phyloP scores from a whole-genome alignment of 1,140 invertebrate genomes.

The Drosophila cardini region DNA sequence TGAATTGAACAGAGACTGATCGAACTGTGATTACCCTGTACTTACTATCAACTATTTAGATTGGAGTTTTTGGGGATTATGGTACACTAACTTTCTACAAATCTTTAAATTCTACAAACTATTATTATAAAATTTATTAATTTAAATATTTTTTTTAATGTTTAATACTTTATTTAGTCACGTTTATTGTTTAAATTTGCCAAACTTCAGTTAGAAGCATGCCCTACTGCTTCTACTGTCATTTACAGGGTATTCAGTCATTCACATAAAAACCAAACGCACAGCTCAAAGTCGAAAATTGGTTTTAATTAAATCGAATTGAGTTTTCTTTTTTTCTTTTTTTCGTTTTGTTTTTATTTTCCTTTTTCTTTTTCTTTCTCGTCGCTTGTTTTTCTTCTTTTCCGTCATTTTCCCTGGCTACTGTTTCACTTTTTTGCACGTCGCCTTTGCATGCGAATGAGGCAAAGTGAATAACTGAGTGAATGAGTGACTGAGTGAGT shows the following conservation, averaged over 20 bases:
- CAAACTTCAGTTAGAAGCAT: too few species aligned
- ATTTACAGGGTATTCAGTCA: slow-evolving; percentile 18
- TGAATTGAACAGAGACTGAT: not conserved
- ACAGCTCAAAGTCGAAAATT: slow-evolving; percentile 74
- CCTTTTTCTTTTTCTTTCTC: slow-evolving; percentile 7
- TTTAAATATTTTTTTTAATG: too few species aligned
- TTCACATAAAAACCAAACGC: slow-evolving; percentile 22
- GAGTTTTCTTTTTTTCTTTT: slow-evolving; percentile 49
- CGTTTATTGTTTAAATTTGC: too few species aligned
- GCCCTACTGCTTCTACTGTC: too few species aligned
- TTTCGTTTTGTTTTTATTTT: too few species aligned
- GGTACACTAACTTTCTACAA: too few species aligned
- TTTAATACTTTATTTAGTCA: too few species aligned
- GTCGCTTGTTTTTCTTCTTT: slow-evolving; percentile 51
- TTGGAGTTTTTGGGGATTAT: too few species aligned
- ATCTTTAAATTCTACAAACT: not conserved
- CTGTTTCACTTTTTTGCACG: slow-evolving; percentile 55
- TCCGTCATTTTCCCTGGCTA: slow-evolving; percentile 31
- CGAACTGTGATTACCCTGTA: not conserved
- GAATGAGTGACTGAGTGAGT: slow-evolving; percentile 46
- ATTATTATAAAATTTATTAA: not conserved
- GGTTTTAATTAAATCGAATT: slow-evolving; percentile 84
- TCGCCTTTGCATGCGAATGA: slow-evolving; percentile 63
- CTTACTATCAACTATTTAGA: too few species aligned
- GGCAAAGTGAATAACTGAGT: slow-evolving; percentile 32